A percentile compares a stretch with the other conserved stretches of the same genome.
Conservation (phyloP, 2,888 invertebrate genomes). For the Lomographa bimaculata region DNA sequence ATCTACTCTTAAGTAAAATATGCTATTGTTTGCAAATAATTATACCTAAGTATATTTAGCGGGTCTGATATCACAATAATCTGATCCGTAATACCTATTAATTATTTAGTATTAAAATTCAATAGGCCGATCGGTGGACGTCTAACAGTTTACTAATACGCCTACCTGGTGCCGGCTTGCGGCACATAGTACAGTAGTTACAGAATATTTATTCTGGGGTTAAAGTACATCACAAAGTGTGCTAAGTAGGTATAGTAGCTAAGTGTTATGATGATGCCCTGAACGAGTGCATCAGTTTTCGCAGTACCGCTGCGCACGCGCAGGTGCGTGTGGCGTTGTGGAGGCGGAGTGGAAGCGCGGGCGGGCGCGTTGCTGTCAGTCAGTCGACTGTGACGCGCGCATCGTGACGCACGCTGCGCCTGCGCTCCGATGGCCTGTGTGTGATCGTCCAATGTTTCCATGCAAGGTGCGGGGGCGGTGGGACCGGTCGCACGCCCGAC, state of each 20-base stretch:
- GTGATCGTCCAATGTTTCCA: conserved; percentile 49
- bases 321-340: conserved; percentile 1
- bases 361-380: conserved; percentile 8
- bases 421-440: conserved; percentile 36
- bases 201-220: too few relatives aligned
- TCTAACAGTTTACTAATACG: background rate
- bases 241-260: conserved; percentile 3
- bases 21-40: too few relatives aligned
- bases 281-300: conserved; percentile 4
- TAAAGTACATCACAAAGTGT: too few relatives aligned
- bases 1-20: too few relatives aligned
- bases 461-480: conserved; percentile 66
- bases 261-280: conserved; percentile 1
- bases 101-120: too few relatives aligned
- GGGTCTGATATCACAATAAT: too few relatives aligned
- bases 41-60: too few relatives aligned
- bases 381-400: conserved; percentile 32
- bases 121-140: too few relatives aligned
- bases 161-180: too few relatives aligned
- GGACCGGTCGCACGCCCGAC: conserved; percentile 74
- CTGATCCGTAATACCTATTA: too few relatives aligned
- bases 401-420: conserved; percentile 41
- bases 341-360: conserved; percentile 6
- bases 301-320: conserved; percentile 8
- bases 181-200: too few relatives aligned